A percentile compares a stretch with the other conserved stretches of the same genome.
phyloP scores from a whole-genome alignment of 2,888 invertebrate species.

The Thymelicus acteon region DNA sequence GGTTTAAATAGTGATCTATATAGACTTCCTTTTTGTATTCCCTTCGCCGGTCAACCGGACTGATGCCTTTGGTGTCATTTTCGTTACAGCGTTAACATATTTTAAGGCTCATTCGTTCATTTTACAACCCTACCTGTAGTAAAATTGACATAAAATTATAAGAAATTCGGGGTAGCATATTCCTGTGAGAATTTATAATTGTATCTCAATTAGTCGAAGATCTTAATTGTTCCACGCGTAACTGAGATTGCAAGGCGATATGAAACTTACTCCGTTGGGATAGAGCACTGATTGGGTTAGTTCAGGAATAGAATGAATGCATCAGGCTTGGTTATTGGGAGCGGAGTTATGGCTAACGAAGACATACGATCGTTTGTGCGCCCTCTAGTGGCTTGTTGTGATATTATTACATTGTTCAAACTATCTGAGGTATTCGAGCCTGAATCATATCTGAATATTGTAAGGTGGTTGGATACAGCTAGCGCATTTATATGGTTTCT shows the following conservation, averaged over 20 bases:
- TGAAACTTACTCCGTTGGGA: background rate
- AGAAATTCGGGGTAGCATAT: background rate
- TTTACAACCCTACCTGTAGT: too few relatives aligned
- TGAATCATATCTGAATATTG: background rate
- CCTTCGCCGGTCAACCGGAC: too few relatives aligned
- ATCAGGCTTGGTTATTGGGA: slow-evolving; percentile 27
- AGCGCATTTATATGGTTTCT: too few relatives aligned
- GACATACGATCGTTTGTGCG: slow-evolving; percentile 20
- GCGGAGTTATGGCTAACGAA: slow-evolving; percentile 23
- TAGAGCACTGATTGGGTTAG: slow-evolving; percentile 3
- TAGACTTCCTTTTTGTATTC: too few relatives aligned
- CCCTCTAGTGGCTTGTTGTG: slow-evolving; percentile 18
- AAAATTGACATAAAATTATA: background rate
- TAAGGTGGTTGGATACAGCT: background rate
- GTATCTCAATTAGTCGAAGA: slow-evolving; percentile 14
- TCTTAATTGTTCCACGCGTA: slow-evolving; percentile 7
- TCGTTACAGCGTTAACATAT: background rate
- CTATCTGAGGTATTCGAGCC: background rate
- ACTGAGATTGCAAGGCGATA: background rate
- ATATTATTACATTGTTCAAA: slow-evolving; percentile 12
- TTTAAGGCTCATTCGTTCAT: background rate
- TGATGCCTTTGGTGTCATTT: too few relatives aligned
- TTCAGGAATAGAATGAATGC: slow-evolving; percentile 9
- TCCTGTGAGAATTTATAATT: background rate
- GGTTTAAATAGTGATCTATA: too few relatives aligned